Base-by-base conservation (phyloP, 1,140 invertebrate genomes). In the Euborellia annulipes region DNA sequence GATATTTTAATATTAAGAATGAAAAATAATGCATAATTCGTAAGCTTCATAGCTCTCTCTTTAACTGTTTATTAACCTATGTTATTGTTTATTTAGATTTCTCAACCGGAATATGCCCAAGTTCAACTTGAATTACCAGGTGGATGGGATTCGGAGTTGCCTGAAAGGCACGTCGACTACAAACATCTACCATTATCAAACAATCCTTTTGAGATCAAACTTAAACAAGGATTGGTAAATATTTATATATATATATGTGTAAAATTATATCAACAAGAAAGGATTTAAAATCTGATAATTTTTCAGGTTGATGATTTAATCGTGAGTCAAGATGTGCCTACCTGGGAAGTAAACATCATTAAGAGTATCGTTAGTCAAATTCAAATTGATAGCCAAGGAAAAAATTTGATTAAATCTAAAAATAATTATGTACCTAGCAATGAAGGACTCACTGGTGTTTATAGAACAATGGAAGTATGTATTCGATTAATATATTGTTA, bases 301-400 rank as follows among this genome's bases (percentile, higher is more conserved):
- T 39, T 47, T 32, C 23, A 55, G 52, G 64, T 82, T 2, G 48
- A 56, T 1, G 65, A 71, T 8, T 50, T 82, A 11, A 61, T 67
- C 14, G 63, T 79, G 3, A 64, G 67, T 17, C 55, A 66, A 27
- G 54, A 64, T 18, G 45, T 73, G 1, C 57, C 67, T 3, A 67
- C 71, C 9, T 71, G 71, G 62, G 68, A 80, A 53, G 67, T 78
- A 20, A 84, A 82, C 57, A 60, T 81, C 32, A 57, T 81, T 36
- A 79, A 79, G 56, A 69, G 69, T 65, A 61, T 81, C 27, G 60
- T 74, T 11, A 69, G 73, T 54, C 70, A 76, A 49, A 58, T 79
- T 16, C 78, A 81, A 60, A 57, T 78, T 7, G 76, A 81, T 52
- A 62, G 67, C 1, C 56, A 65, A 43, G 69, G 61, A 17, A 53